phyloP scores from a whole-genome alignment of 2,797 vertebrate species.

The Crocodylus rhombifer region DNA sequence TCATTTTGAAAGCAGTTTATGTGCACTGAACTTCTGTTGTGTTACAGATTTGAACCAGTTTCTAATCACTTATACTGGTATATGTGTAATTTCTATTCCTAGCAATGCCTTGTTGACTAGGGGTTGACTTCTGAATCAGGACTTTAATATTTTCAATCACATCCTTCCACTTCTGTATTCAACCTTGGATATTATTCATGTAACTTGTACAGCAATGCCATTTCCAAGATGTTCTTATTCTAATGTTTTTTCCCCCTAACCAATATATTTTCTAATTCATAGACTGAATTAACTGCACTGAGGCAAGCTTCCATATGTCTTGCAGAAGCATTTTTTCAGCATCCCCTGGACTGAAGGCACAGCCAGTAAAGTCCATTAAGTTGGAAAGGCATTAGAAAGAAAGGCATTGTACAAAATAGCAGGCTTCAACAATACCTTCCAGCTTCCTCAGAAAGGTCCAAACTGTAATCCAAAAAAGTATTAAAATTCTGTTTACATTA shows the following conservation, averaged over 20 bases:
- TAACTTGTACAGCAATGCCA: neutral
- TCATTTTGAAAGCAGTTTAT: too few species aligned
- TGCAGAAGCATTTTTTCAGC: neutral
- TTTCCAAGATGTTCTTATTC: neutral
- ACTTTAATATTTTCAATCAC: neutral
- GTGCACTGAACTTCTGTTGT: too few species aligned
- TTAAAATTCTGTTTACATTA: neutral
- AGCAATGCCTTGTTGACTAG: neutral
- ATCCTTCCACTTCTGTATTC: neutral
- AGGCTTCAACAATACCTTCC: neutral
- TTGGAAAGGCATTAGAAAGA: neutral
- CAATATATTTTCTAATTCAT: neutral
- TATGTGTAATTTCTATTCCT: too few species aligned
- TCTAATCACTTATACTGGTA: too few species aligned
- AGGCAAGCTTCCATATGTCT: neutral
- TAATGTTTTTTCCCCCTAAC: neutral
- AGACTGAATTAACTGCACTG: neutral
- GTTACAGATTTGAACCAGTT: too few species aligned
- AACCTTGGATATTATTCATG: neutral
- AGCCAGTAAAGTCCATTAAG: neutral
- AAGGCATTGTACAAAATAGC: neutral
- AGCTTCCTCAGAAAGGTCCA: neutral
- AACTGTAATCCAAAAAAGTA: neutral
- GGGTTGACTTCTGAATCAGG: neutral
- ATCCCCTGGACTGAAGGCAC: neutral